A percentile compares a stretch with the other conserved stretches of the same genome.
Evolutionary conservation across 2,888 invertebrate genomes (phyloP).

Genomic region (Drosophila macrothrix): DNA sequence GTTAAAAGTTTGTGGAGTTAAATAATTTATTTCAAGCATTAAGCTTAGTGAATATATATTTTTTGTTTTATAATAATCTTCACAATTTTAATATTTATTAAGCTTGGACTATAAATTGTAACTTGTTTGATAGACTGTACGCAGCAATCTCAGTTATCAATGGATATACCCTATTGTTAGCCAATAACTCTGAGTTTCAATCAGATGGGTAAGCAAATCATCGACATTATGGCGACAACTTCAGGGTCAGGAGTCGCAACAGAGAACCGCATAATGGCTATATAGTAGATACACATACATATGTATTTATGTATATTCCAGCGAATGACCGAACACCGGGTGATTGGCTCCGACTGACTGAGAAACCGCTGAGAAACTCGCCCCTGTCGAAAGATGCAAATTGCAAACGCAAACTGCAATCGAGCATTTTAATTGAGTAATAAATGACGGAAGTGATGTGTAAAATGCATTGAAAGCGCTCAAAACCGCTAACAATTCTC

Average conservation of each 20-base stretch:
- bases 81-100: no score
- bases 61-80: background rate
- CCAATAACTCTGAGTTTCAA: constrained; percentile 9
- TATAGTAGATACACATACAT: constrained; percentile 2
- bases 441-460: constrained; percentile 73
- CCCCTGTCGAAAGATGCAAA: constrained; percentile 47
- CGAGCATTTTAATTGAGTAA: constrained; percentile 71
- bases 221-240: constrained; percentile 35
- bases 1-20: background rate
- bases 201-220: constrained; percentile 35
- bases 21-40: background rate
- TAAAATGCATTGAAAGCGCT: constrained; percentile 24
- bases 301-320: constrained; percentile 2
- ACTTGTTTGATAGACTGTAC: no score
- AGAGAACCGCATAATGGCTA: constrained; percentile 44
- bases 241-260: constrained; percentile 55
- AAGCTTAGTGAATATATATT: no score
- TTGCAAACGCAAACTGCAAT: constrained; percentile 61
- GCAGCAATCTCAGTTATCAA: background rate
- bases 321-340: constrained; percentile 43
- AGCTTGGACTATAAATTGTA: background rate
- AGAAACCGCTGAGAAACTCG: background rate
- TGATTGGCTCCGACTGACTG: constrained; percentile 41
- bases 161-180: constrained; percentile 31
- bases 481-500: constrained; percentile 28